A percentile compares a stretch with the other conserved stretches of the same genome.
Conservation (phyloP, 2,888 invertebrate genomes). For the Eupithecia exiguata region DNA sequence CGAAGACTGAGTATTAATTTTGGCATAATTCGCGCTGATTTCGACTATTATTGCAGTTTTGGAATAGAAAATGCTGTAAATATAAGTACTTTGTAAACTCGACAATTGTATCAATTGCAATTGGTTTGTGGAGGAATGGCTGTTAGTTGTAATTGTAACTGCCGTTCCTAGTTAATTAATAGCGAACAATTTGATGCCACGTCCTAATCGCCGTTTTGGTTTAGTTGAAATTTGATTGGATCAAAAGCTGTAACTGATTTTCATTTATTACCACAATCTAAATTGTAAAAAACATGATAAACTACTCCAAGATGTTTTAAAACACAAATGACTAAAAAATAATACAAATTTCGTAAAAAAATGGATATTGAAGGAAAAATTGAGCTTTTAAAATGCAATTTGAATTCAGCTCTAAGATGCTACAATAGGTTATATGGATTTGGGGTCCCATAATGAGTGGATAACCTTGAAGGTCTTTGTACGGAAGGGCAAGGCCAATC, state of each 20-base stretch:
- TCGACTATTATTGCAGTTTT: constrained; percentile 65
- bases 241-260: not conserved
- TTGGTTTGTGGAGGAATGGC: not conserved
- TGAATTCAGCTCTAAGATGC: no score
- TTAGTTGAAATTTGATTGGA: not conserved
- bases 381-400: no score
- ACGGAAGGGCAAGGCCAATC: no score
- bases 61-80: constrained; percentile 37
- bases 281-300: no score
- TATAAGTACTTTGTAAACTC: not conserved
- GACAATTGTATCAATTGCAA: not conserved
- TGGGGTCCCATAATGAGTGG: no score
- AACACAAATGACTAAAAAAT: no score
- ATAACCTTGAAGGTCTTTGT: no score
- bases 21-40: constrained; percentile 77
- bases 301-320: no score
- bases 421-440: no score
- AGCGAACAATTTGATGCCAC: not conserved
- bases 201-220: not conserved
- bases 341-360: no score
- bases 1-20: constrained; percentile 81
- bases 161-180: not conserved
- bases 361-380: no score
- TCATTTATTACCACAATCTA: not conserved
- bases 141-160: not conserved